phyloP scores from a whole-genome alignment of 2,797 vertebrate genomes.

The Neopelma chrysocephalum region DNA sequence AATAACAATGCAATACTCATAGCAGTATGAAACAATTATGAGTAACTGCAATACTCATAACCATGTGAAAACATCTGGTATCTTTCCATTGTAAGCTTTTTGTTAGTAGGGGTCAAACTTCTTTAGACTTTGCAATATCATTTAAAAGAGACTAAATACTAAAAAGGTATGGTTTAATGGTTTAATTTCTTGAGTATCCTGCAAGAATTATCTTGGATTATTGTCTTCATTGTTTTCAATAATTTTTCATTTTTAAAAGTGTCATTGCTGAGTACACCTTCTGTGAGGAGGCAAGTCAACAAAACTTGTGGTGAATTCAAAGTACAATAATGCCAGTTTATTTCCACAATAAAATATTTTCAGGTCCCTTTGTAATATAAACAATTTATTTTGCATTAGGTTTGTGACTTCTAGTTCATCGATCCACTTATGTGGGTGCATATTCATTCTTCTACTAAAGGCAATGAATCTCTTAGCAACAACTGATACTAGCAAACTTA shows the following conservation, averaged over 20 bases:
- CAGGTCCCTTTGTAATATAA: not conserved
- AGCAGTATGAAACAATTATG: not conserved
- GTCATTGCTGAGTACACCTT: not conserved
- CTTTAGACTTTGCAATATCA: not conserved
- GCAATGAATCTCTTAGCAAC: slow-evolving; percentile 56
- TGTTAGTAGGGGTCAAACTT: not conserved
- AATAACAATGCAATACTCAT: not conserved
- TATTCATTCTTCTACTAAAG: slow-evolving; percentile 42
- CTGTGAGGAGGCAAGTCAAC: not conserved
- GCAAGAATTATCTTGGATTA: not conserved
- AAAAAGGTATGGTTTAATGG: not conserved
- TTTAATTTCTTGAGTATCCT: not conserved
- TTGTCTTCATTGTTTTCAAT: not conserved
- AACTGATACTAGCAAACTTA: slow-evolving; percentile 52
- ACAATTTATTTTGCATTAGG: not conserved
- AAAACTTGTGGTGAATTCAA: not conserved
- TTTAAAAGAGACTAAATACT: not conserved
- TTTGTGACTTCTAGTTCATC: not conserved
- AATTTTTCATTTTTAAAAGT: not conserved
- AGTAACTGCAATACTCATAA: not conserved
- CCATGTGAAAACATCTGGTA: not conserved
- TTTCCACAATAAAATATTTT: not conserved
- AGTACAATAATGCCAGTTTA: not conserved
- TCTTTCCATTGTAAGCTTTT: not conserved
- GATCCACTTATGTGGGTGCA: not conserved